Evolutionary conservation across 92 coral and sea anemone species (phyloP).

Genomic region (Chrysogorgia sp.): DNA sequence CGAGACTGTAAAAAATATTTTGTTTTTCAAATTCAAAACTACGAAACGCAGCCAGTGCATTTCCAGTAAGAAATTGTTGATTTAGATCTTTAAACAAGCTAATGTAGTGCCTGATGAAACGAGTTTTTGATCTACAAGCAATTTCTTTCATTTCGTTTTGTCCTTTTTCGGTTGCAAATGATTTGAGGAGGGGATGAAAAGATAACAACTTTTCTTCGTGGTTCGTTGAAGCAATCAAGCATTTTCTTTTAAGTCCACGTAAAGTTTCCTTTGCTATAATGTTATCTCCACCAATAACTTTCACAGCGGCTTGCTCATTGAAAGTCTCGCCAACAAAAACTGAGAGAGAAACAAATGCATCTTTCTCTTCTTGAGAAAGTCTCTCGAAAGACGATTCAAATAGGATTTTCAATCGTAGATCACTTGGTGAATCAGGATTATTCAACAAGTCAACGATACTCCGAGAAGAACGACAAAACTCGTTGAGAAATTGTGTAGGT

Average conservation of each 20-base stretch:
- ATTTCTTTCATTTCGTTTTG: conserved; percentile 32
- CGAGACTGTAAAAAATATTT: conserved; percentile 17
- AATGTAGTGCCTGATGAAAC: conserved; percentile 13
- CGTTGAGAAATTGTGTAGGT: no score
- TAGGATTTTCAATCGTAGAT: conserved; percentile 10
- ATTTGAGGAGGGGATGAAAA: conserved; percentile 26
- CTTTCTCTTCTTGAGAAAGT: conserved; percentile 22
- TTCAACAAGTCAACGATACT: neutral
- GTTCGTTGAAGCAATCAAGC: neutral
- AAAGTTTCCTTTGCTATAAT: neutral
- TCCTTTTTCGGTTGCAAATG: conserved; percentile 33
- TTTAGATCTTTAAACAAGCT: neutral
- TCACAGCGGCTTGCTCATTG: conserved; percentile 23
- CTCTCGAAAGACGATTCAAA: conserved; percentile 16
- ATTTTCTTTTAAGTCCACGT: no score
- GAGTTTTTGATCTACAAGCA: neutral
- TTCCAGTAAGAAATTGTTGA: conserved; percentile 18
- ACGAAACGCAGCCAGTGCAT: conserved; percentile 19
- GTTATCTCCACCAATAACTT: conserved; percentile 42
- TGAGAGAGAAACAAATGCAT: conserved; percentile 24
- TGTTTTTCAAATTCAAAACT: conserved; percentile 12
- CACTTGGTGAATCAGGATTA: neutral
- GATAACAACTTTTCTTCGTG: neutral
- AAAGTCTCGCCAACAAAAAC: conserved; percentile 19
- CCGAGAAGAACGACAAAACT: no score